A percentile compares a stretch with the other conserved stretches of the same genome.
These are phyloP conservation scores for Drosophila cracens DNA, from an alignment of 2,888 invertebrate species.

Conservation along the genomic window DNA sequence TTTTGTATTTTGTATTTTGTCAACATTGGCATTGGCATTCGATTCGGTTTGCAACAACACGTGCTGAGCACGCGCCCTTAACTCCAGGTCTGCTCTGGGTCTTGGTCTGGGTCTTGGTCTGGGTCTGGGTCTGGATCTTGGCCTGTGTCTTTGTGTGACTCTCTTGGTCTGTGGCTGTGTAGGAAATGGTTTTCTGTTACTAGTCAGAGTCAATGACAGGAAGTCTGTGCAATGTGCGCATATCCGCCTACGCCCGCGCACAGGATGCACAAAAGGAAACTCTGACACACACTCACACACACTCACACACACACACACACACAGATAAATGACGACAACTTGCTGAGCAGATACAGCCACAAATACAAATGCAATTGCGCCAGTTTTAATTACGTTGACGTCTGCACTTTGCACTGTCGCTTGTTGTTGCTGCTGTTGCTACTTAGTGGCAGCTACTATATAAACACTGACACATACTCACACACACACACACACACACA, in stretches of 20 bases:
- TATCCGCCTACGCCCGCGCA: constrained; percentile 75
- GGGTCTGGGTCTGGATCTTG: neutral
- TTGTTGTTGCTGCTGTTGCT: constrained; percentile 45
- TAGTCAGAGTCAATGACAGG: constrained; percentile 75
- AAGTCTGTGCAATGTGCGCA: constrained; percentile 74
- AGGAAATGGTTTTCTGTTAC: constrained; percentile 75
- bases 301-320: constrained; percentile 1
- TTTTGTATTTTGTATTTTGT: constrained; percentile 26
- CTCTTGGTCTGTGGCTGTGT: constrained; percentile 5
- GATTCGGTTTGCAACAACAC: constrained; percentile 21
- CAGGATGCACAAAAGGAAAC: constrained; percentile 77
- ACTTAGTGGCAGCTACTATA: constrained; percentile 77
- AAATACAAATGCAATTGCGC: constrained; percentile 48
- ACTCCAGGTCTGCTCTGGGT: neutral
- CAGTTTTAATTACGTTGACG: constrained; percentile 74
- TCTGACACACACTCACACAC: constrained; percentile 28
- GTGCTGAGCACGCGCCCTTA: constrained; percentile 60
- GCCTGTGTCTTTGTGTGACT: constrained; percentile 1
- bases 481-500: constrained; percentile 12
- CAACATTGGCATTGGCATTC: constrained; percentile 53
- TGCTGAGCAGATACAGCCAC: constrained; percentile 15
- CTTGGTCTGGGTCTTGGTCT: neutral
- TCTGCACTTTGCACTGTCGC: constrained; percentile 65
- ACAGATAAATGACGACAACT: constrained; percentile 11
- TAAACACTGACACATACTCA: constrained; percentile 39